These are phyloP conservation scores for Empis stercorea DNA, from an alignment of 2,888 invertebrate species.

Conservation along the genomic window DNA sequence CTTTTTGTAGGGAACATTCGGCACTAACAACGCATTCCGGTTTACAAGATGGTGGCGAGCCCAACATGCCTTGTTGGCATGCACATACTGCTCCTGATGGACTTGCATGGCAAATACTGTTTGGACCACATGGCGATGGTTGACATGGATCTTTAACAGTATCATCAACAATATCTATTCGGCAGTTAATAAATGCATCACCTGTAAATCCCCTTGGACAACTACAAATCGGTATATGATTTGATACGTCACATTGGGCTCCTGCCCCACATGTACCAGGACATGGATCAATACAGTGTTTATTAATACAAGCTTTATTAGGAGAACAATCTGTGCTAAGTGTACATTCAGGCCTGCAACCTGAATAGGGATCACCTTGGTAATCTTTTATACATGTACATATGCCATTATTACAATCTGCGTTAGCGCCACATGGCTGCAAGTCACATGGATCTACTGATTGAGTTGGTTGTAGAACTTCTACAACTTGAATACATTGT, in stretches of 20 bases:
- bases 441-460: constrained; percentile 57
- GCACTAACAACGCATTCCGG: constrained; percentile 69
- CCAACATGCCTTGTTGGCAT: constrained; percentile 56
- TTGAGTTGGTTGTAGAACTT: constrained; percentile 41
- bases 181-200: constrained; percentile 56
- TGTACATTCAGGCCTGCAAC: constrained; percentile 59
- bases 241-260: constrained; percentile 57
- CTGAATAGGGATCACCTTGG: constrained; percentile 50
- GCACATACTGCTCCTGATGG: constrained; percentile 55
- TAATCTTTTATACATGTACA: constrained; percentile 48
- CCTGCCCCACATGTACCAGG: constrained; percentile 60
- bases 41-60: constrained; percentile 60
- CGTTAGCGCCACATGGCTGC: constrained; percentile 64
- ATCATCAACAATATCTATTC: constrained; percentile 22
- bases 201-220: constrained; percentile 53
- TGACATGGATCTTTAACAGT: constrained; percentile 42
- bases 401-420: constrained; percentile 53
- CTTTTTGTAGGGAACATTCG: constrained; percentile 58
- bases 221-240: constrained; percentile 60
- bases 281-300: constrained; percentile 60
- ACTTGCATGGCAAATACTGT: constrained; percentile 53
- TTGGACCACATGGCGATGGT: constrained; percentile 65
- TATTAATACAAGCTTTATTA: constrained; percentile 56
- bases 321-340: constrained; percentile 59
- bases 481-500: constrained; percentile 41